Percentiles rank a stretch among this genome's conserved stretches.
These are phyloP conservation scores for Siniperca scherzeri DNA, from an alignment of 2,797 vertebrate genomes.

Conservation along the genomic window DNA sequence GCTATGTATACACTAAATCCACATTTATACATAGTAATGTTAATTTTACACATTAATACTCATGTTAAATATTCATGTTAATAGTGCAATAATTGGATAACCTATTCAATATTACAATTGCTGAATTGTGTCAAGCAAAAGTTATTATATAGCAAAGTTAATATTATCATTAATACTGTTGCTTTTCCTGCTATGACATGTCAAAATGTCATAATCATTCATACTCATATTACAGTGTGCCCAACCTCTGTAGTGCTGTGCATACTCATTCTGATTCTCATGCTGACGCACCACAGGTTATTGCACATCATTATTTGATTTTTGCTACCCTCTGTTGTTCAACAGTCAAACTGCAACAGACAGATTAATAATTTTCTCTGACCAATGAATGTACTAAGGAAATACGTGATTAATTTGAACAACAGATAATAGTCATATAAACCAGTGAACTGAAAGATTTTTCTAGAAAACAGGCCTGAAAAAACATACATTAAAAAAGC, in stretches of 20 bases:
- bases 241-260: neutral
- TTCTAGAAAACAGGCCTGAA: neutral
- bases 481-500: neutral
- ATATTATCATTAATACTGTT: neutral
- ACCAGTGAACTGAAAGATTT: neutral
- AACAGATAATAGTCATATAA: neutral
- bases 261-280: neutral
- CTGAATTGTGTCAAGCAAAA: neutral
- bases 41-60: too few species aligned
- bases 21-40: neutral
- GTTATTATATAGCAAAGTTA: too few species aligned
- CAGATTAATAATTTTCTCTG: neutral
- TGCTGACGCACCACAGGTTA: neutral
- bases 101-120: neutral
- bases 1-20: neutral
- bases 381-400: neutral
- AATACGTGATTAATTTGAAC: neutral
- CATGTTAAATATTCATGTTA: neutral
- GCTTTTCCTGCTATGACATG: neutral
- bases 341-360: constrained; percentile 52
- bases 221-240: neutral
- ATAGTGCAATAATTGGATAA: neutral
- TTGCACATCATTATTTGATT: constrained; percentile 42
- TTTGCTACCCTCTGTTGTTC: constrained; percentile 82
- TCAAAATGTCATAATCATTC: neutral